Evolutionary conservation across 2,797 vertebrate species (phyloP), one percentile per base, ranked within the genome.

Genomic region (Hipposideros larvatus): DNA sequence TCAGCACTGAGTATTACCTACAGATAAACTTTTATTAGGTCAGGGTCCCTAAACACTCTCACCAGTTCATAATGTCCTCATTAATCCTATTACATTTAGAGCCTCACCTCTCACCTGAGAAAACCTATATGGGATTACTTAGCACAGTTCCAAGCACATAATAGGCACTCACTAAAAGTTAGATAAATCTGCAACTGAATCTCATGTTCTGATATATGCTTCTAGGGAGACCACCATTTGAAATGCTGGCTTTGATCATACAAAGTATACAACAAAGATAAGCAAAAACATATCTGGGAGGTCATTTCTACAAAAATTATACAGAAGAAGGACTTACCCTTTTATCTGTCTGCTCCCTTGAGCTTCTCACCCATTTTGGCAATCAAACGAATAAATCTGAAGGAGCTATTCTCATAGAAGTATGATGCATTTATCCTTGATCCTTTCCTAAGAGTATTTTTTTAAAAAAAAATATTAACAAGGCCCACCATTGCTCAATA

Each of bases 211-310:
- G 28, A 66, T 53, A 61, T 65, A 37, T 46, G 19, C 37, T 46
- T 51, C 51, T 41, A 88, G 71, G 37, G 22, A 61, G 28, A 77
- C 5, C 2, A 16, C 5, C 26, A 77, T 90, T 87, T 57, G 53
- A 82, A 78, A 87, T 71, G 26, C 16, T 87, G 70, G 55, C 51
- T 92, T 96, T 77, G 19, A 82, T 71, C 22, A 83, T 48, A 74
- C 3, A 11, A 89, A 66, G 16, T 31, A 73, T 21, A 80, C 34
- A 80, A 66, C 31, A 70, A 93, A 87, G 68, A 75, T 61, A 70
- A 84, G 16, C 59, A 82, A 46, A 73, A 53, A 68, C 28, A 11
- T 21, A 63, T 63, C 55, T 90, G 57, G 19, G 2, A 8, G 0
- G 21, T 87, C 48, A 41, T 57, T 53, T 96, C 78, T 92, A 73